Base-by-base conservation (phyloP, 2,797 vertebrate species). In the Psittacula echo region DNA sequence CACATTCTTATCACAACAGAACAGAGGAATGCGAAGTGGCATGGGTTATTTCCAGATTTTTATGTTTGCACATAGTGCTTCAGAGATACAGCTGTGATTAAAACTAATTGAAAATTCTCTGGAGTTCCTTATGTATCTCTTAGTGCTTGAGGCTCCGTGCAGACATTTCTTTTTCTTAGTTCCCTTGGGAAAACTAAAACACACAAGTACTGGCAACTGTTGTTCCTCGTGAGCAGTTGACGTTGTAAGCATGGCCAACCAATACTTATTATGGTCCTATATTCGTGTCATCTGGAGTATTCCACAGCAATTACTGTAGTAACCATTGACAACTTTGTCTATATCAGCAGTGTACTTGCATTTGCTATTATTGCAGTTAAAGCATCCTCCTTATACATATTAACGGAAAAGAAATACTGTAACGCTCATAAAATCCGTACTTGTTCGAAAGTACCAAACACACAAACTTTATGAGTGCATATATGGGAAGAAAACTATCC, bases 71-170 rank as follows among this genome's bases (percentile, higher is more conserved):
- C n/a, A 77, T 15, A 47, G 10, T 66, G 18, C 24, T 85, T 68
- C 26, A 82, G 72, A 80, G 78, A 83, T 32, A 77, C 13, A 87
- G 26, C 13, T 73, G 19, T 62, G 48, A 90, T 66, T 37, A 72
- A 95, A 95, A 83, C 23, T 68, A 85, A 65, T 58, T 45, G 56
- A 80, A 97, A 87, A 89, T 74, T 90, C 74, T 78, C 51, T 67
- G 64, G 50, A 74, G 16, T 68, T 95, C 30, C 19, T 42, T 87
- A 39, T 11, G 3, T 60, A 56, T 45, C n/a, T 54, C 32, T 68
- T 65, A 75, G 29, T 39, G 27, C 48, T 72, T 68, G 42, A 85
- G 64, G 51, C 39, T 87, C 37, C 5, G 1, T 48, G 26, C 14
- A 85, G 45, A 89, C 84, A 75, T 84, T 81, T 93, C 2, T 70